Base-by-base conservation (phyloP, 1,140 invertebrate species). In the Meloidogyne exigua region DNA sequence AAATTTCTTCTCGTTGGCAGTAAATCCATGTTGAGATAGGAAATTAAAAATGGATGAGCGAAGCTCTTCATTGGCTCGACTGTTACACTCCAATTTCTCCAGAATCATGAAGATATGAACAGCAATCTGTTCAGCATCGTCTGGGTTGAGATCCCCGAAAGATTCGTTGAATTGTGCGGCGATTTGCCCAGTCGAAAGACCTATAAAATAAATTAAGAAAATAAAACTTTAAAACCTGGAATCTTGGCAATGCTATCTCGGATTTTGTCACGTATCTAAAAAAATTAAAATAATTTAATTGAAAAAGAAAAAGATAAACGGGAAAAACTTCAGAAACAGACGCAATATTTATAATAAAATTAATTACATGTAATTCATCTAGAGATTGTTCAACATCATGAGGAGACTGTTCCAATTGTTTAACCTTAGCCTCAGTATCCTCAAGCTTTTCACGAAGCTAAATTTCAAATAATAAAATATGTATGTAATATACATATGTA, bases 121-220 rank as follows among this genome's bases (percentile, higher is more conserved):
- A 15, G 72, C 72, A 36, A 73, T 26, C 12, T 65, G 72, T 10
- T 73, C 72, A 15, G 57, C 72, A 73, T 73, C 57, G 26, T 73
- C 39, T 12, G 21, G 26, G 12, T 73, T 32, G 12, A 65, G 28
- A 7, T 65, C n/a, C 18, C 23, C 42, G 11, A 72, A 23, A 36
- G 71, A 65, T 36, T 73, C 71, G 3, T 64, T 62, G 7, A 62
- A 36, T 4, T 57, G 11, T 2, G 36, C 72, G 12, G 23, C 72
- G 28, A 64, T 57, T 73, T 25, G 49, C 7, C 4, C 49, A n/a
- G 49, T 15, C 9, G 49, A 57, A 9, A 57, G n/a, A n/a, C 49
- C 49, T 57, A n/a, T n/a, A 57, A 57, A 9, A 57, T 57, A 1
- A n/a, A 2, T n/a, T n/a, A n/a, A n/a, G 2, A 7, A 57, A 7